A percentile compares a stretch with the other conserved stretches of the same genome.
Conservation (phyloP, 64 coral and sea anemone species). For the Stylophora pistillata region DNA sequence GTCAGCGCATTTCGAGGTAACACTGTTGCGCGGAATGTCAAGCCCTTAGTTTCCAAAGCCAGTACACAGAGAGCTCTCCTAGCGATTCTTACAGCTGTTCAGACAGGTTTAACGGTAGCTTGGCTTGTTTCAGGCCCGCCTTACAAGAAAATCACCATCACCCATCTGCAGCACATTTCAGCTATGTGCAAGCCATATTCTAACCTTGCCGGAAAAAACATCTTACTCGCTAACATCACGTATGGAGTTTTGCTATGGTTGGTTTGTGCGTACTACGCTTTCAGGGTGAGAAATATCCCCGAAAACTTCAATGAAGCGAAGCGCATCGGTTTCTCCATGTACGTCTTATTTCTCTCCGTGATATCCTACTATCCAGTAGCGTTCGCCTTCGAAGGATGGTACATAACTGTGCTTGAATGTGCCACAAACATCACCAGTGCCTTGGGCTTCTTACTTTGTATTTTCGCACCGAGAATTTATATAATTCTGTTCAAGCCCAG, state of each 20-base stretch:
- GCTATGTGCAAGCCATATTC: neutral
- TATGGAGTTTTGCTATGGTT: constrained; percentile 29
- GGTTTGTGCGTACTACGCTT: constrained; percentile 40
- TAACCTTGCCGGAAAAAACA: neutral
- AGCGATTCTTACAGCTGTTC: neutral
- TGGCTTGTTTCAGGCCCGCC: constrained; percentile 40
- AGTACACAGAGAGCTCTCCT: constrained; percentile 26
- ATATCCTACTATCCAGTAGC: constrained; percentile 54
- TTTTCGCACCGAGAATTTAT: constrained; percentile 51
- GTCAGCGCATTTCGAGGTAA: constrained; percentile 38
- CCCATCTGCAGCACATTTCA: constrained; percentile 17
- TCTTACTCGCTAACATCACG: neutral
- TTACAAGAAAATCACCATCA: constrained; percentile 37
- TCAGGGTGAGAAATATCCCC: constrained; percentile 42
- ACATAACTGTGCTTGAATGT: constrained; percentile 50
- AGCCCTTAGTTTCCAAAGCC: constrained; percentile 14
- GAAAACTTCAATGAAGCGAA: constrained; percentile 62
- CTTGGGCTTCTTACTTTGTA: constrained; percentile 33
- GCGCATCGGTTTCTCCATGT: constrained; percentile 56
- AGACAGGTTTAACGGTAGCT: constrained; percentile 16
- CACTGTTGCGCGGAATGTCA: constrained; percentile 4
- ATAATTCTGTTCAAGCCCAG: constrained; percentile 30
- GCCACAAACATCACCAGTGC: constrained; percentile 33
- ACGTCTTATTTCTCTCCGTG: constrained; percentile 45
- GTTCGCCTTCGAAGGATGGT: constrained; percentile 36